These are phyloP conservation scores for Biston stratarius DNA, from an alignment of 2,888 invertebrate genomes.

Conservation along the genomic window DNA sequence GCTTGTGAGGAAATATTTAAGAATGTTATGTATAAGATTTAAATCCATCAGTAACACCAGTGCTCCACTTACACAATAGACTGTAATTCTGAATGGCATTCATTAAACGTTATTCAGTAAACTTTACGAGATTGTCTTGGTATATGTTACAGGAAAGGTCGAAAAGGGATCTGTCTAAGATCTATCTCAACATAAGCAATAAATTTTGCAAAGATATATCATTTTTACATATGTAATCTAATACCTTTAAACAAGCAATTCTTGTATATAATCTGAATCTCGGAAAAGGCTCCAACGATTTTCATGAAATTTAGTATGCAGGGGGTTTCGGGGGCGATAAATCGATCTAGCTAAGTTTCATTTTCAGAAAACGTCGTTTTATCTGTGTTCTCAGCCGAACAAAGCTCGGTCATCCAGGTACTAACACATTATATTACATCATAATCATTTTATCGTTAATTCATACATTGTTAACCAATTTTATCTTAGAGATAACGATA, in stretches of 20 bases:
- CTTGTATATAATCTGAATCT: too few species aligned
- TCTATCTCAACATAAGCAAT: neutral
- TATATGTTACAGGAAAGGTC: conserved; percentile 4
- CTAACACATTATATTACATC: neutral
- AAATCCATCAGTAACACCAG: neutral
- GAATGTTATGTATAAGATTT: conserved; percentile 2
- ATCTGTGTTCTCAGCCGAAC: too few species aligned
- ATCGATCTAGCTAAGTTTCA: too few species aligned
- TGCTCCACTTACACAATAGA: conserved; percentile 9
- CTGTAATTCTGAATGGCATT: conserved; percentile 11
- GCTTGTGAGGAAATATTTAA: conserved; percentile 3
- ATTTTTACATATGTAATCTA: too few species aligned
- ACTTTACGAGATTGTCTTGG: neutral
- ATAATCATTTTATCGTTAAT: neutral
- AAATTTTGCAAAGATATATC: too few species aligned
- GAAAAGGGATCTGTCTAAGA: neutral
- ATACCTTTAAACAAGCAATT: too few species aligned
- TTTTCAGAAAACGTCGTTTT: too few species aligned
- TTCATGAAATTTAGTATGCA: too few species aligned
- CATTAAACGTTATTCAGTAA: conserved; percentile 12
- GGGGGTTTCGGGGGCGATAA: too few species aligned
- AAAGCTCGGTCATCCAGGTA: too few species aligned
- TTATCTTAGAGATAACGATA: conserved; percentile 9
- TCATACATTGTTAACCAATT: neutral
- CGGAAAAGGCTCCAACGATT: too few species aligned